phyloP scores from a whole-genome alignment of 2,113 vertebrate genomes.

The Noctilio leporinus region DNA sequence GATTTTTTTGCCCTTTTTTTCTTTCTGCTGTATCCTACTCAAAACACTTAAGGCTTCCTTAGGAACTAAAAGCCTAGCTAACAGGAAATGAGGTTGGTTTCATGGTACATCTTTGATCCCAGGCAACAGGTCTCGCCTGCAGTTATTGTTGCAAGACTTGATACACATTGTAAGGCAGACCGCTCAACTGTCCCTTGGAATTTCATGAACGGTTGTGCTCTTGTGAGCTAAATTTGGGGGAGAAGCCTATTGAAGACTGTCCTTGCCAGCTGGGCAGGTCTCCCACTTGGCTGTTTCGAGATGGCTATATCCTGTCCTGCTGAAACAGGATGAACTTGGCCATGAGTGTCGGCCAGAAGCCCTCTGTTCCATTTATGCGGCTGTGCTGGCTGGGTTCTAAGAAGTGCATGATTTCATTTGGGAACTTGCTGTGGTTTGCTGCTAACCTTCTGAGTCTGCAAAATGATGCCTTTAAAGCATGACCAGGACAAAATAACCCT shows the following conservation, averaged over 20 bases:
- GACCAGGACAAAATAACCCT: conserved; percentile 5
- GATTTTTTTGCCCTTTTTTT: no score
- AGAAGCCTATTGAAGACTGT: conserved; percentile 5
- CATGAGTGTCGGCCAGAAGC: background rate
- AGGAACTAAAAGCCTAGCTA: background rate
- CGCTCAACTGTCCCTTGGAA: conserved; percentile 33
- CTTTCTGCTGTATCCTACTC: background rate
- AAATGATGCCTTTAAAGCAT: conserved; percentile 44
- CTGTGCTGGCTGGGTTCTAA: conserved; percentile 16
- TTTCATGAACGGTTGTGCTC: conserved; percentile 1
- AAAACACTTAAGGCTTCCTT: background rate
- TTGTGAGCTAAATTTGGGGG: background rate
- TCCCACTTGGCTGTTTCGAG: conserved; percentile 51
- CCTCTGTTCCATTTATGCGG: background rate
- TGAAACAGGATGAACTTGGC: conserved; percentile 55
- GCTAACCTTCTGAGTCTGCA: conserved; percentile 46
- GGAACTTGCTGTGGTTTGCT: conserved; percentile 34
- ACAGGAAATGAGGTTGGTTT: background rate
- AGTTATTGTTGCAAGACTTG: background rate
- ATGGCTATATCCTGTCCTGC: conserved; percentile 40
- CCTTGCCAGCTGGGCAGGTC: conserved; percentile 38
- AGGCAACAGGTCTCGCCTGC: background rate
- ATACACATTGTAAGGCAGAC: conserved; percentile 41
- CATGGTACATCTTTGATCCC: background rate
- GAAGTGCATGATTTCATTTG: conserved; percentile 45